Base-by-base conservation (phyloP, 2,888 invertebrate genomes). In the Fabriciana adippe region DNA sequence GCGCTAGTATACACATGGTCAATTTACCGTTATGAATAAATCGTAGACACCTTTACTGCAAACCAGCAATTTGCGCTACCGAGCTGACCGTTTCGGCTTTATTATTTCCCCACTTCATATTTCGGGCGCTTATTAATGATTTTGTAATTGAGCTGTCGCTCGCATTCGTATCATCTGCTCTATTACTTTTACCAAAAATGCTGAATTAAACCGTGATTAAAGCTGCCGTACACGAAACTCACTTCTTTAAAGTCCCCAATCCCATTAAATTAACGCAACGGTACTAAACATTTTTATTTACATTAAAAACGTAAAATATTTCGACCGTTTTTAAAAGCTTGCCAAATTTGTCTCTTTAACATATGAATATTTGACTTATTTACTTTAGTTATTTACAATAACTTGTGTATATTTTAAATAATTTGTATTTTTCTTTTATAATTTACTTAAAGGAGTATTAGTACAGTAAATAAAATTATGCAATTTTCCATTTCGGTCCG, bases 61-160 rank as follows among this genome's bases (percentile, higher is more conserved):
- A 74, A 68, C 81, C 79, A 74, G 78, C 82, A 82, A 84, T 86
- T 87, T 81, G 79, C 76, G 74, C 76, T 74, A 70, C 67, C 74
- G 68, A 60, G 55, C 67, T 64, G 68, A 68, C 67, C 69, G 55
- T 71, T 71, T 63, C 71, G 56, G 55, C 69, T 73, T 71, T 68
- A 73, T 68, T 68, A 73, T 72, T 83, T 84, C 79, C 75, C 82
- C 87, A 87, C 86, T 87, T 85, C 86, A 87, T 86, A 86, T 87
- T 85, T 82, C 75, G 78, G 83, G 78, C 81, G 82, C 84, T 85
- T 86, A 88, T 89, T 87, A 89, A 90, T 88, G 85, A 86, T 87
- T 86, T 84, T 84, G 83, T 88, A 87, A 88, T 88, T 86, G 86
- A 79, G 78, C 81, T 85, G 89, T 84, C 85, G 80, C 73, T 76